Evolutionary conservation across 1,140 invertebrate genomes (phyloP).

Genomic region (Drosophila nigrodunni): DNA sequence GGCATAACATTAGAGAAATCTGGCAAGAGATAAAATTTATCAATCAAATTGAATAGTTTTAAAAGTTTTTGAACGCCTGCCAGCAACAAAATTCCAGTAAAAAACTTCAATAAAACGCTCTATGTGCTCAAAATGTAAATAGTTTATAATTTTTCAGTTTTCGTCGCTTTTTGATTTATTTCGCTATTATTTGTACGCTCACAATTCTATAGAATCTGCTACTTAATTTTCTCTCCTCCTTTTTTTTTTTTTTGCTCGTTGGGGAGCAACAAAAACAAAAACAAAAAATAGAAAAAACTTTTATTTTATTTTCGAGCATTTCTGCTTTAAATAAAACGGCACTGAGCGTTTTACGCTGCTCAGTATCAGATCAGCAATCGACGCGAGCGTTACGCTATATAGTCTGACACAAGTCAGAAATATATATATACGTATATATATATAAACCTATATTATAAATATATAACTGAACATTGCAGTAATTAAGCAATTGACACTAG

Average conservation of each 20-base stretch:
- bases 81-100: conserved; percentile 32
- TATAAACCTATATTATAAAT: neutral
- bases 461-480: conserved; percentile 37
- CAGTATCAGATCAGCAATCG: conserved; percentile 72
- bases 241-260: conserved; percentile 2
- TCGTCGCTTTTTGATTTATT: conserved; percentile 65
- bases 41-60: conserved; percentile 20
- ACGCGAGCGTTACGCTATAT: conserved; percentile 67
- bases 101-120: conserved; percentile 11
- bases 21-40: conserved; percentile 28
- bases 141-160: neutral
- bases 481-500: conserved; percentile 46
- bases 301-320: conserved; percentile 65
- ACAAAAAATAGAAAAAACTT: conserved; percentile 10
- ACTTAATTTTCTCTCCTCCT: conserved; percentile 7
- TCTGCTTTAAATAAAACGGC: conserved; percentile 64
- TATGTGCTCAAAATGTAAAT: neutral
- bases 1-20: conserved; percentile 10
- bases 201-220: conserved; percentile 37
- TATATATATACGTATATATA: conserved; percentile 41
- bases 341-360: conserved; percentile 50
- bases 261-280: neutral
- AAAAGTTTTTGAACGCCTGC: conserved; percentile 43
- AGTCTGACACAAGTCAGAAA: conserved; percentile 40
- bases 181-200: conserved; percentile 47